Evolutionary conservation across 2,888 invertebrate genomes (phyloP).

Genomic region (Laothoe populi): DNA sequence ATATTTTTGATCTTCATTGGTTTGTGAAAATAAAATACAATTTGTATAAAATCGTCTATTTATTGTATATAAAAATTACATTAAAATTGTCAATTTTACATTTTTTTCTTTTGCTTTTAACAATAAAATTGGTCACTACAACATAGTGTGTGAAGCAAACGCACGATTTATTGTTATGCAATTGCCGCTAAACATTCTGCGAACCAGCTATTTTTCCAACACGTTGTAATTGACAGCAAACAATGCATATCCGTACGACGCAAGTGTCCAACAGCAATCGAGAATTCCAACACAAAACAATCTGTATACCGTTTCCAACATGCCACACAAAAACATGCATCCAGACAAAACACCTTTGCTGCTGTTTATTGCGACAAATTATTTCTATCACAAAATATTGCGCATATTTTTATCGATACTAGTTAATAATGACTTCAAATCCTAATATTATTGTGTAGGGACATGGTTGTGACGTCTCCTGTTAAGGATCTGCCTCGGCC

Average conservation of each 20-base stretch:
- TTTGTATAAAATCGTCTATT: slow-evolving; percentile 84
- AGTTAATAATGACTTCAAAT: slow-evolving; percentile 2
- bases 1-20: slow-evolving; percentile 50
- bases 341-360: not conserved
- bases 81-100: slow-evolving; percentile 85
- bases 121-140: slow-evolving; percentile 84
- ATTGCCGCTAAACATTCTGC: slow-evolving; percentile 67
- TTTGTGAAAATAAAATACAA: slow-evolving; percentile 61
- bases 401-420: slow-evolving; percentile 3
- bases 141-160: slow-evolving; percentile 81
- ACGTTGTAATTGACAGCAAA: slow-evolving; percentile 20
- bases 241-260: not conserved
- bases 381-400: slow-evolving; percentile 16
- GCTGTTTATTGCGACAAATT: slow-evolving; percentile 16
- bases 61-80: slow-evolving; percentile 85
- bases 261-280: not conserved
- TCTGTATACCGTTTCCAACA: slow-evolving; percentile 3
- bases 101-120: slow-evolving; percentile 70
- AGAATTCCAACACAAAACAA: not conserved
- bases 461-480: not conserved
- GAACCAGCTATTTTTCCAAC: slow-evolving; percentile 36
- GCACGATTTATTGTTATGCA: slow-evolving; percentile 74
- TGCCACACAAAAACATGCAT: slow-evolving; percentile 11
- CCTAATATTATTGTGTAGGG: not conserved
- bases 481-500: not conserved